Base-by-base conservation (phyloP, 2,113 vertebrate genomes). In the Saccopteryx leptura region DNA sequence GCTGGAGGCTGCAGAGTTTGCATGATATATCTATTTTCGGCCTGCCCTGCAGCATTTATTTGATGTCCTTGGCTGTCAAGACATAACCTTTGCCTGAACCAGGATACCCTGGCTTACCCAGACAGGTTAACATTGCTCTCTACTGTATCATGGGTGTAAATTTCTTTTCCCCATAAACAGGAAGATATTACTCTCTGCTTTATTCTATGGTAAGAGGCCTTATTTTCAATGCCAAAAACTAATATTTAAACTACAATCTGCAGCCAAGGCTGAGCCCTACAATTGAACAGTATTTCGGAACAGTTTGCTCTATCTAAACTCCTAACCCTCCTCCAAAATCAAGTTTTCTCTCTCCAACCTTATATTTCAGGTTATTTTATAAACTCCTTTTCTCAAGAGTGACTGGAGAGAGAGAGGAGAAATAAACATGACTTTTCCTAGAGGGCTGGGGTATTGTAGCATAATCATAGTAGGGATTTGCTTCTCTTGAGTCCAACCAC, bases 221-320 rank as follows among this genome's bases (percentile, higher is more conserved):
- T 93, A 17, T 82, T 76, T 85, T 91, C 28, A 72, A 60, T 93
- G 90, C 74, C 69, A 79, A 61, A 90, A 14, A 89, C 75, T 81
- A 50, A 94, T 68, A 88, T 91, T 83, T 84, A 74, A 84, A 90
- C 60, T 82, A 11, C 79, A 61, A 13, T 56, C 75, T 68, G 61
- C 56, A 93, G 48, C 76, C 65, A 78, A 84, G 54, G 52, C 76
- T 68, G n/a, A 90, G 76, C 24, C 15, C 50, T 76, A 1, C 52
- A 71, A 81, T 24, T 93, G 46, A 74, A 46, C 61, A 52, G n/a
- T 65, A 24, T 90, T 94, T 88, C 88, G 17, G 63, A 84, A 52
- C 39, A 63, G 65, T 26, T 65, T 79, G 17, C 56, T 24, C 24
- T 63, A n/a, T 75, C 39, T 52, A 61, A 85, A 76, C 39, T 80